phyloP scores from a whole-genome alignment of 2,113 vertebrate genomes.

The Elaphurus davidianus region DNA sequence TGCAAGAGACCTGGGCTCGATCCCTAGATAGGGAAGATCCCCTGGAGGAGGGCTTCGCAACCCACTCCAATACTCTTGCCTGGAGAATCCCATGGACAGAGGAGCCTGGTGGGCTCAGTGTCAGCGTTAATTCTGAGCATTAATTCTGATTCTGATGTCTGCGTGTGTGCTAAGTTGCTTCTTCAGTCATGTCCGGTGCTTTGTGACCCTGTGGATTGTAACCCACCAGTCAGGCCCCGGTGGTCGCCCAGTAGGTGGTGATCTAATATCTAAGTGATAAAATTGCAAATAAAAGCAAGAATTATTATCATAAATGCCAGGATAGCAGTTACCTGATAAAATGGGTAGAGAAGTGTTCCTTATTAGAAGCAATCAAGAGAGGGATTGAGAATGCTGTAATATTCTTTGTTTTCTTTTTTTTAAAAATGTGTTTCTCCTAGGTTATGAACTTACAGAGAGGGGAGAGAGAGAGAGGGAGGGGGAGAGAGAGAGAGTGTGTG shows the following conservation, averaged over 20 bases:
- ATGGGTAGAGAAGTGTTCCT: neutral
- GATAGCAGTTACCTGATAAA: neutral
- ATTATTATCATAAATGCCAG: neutral
- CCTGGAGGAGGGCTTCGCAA: neutral
- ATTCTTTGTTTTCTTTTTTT: neutral
- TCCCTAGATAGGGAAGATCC: too few relatives aligned
- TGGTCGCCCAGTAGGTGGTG: neutral
- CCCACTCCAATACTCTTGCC: neutral
- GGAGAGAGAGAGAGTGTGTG: neutral
- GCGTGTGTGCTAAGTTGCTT: neutral
- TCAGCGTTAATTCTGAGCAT: neutral
- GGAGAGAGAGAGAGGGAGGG: neutral
- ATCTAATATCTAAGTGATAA: neutral
- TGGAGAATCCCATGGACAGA: neutral
- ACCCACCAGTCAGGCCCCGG: fast-evolving
- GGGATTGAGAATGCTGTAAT: neutral
- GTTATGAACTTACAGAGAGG: neutral
- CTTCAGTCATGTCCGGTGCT: neutral
- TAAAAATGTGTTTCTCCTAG: neutral
- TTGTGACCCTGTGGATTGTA: neutral
- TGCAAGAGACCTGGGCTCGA: neutral
- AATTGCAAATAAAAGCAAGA: neutral
- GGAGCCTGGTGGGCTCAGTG: neutral
- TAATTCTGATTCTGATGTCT: neutral
- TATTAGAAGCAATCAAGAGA: neutral